Evolutionary conservation across 2,797 vertebrate genomes (phyloP).

Genomic region (Muraenolepis orangiensis): DNA sequence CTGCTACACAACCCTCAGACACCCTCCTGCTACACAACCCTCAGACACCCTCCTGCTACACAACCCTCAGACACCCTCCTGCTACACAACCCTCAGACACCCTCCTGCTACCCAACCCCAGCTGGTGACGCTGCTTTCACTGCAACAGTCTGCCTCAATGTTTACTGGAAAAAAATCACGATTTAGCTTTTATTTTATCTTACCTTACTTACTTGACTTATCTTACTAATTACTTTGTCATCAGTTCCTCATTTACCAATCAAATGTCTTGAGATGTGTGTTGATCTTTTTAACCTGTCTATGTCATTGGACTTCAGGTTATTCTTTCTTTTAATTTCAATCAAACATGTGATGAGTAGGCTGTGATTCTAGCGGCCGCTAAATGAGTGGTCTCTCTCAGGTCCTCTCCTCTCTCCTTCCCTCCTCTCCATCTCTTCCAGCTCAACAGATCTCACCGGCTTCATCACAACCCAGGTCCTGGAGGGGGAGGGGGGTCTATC

Average conservation of each 20-base stretch:
- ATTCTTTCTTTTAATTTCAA: too few species aligned
- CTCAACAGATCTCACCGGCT: not conserved
- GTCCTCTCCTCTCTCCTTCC: too few species aligned
- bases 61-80: too few species aligned
- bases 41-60: too few species aligned
- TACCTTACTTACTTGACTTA: not conserved
- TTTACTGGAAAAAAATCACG: not conserved
- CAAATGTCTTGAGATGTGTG: not conserved
- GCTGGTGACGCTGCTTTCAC: not conserved
- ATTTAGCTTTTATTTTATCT: too few species aligned
- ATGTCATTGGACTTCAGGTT: not conserved
- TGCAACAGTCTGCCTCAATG: not conserved
- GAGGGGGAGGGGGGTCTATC: not conserved
- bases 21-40: too few species aligned
- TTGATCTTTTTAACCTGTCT: not conserved
- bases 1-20: too few species aligned
- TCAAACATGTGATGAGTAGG: not conserved
- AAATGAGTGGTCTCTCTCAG: too few species aligned
- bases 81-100: too few species aligned
- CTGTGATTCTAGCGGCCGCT: too few species aligned
- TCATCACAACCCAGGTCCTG: too few species aligned
- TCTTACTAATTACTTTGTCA: not conserved
- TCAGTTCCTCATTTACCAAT: not conserved
- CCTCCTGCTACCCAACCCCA: not conserved
- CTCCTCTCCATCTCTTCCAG: too few species aligned